Percentiles rank a stretch among this genome's conserved stretches.
Evolutionary conservation across 2,797 vertebrate genomes (phyloP).

Genomic region (Tokudaia tokunoshimensis): DNA sequence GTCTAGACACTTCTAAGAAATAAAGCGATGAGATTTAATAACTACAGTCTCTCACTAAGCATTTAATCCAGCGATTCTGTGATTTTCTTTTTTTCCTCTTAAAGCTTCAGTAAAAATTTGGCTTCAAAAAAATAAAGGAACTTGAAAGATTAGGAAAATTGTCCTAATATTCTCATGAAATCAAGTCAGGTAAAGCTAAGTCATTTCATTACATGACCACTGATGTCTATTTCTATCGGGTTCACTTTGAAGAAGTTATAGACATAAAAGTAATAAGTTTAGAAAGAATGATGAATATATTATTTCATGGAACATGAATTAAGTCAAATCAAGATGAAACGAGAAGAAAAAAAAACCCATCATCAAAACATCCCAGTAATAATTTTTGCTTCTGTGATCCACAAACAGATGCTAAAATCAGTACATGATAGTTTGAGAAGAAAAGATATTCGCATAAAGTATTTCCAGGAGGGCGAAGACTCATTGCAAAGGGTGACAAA

Average conservation of each 20-base stretch:
- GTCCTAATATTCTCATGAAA: constrained; percentile 13
- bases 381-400: neutral
- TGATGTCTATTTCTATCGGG: neutral
- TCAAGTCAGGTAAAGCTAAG: constrained; percentile 24
- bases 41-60: neutral
- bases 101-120: constrained; percentile 33
- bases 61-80: constrained; percentile 33
- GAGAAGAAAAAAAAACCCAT: constrained; percentile 7
- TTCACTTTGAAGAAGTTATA: constrained; percentile 1
- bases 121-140: neutral
- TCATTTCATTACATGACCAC: constrained; percentile 12
- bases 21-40: neutral
- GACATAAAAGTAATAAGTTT: neutral
- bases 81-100: neutral
- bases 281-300: neutral
- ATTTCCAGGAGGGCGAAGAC: neutral
- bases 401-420: neutral
- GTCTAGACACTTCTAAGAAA: constrained; percentile 21
- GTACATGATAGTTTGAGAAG: neutral
- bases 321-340: constrained; percentile 8
- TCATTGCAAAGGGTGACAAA: neutral
- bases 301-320: neutral
- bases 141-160: constrained; percentile 30
- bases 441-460: constrained; percentile 2
- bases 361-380: neutral